Conservation (phyloP, 2,888 invertebrate genomes). For the Lithophane socia region DNA sequence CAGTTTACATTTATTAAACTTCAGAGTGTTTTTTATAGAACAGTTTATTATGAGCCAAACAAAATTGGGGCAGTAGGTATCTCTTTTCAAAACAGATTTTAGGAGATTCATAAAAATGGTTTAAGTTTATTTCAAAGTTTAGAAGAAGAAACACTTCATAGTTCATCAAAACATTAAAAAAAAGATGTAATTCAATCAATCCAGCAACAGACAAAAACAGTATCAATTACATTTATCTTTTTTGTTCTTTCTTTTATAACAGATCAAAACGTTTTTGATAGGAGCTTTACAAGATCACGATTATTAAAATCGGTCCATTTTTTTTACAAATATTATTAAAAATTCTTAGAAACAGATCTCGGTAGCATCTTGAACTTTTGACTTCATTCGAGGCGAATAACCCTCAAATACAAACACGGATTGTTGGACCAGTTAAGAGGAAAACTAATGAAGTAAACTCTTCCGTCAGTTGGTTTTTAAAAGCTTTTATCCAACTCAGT, state of each 20-base stretch:
- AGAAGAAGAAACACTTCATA: not conserved
- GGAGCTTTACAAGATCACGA: conserved; percentile 31
- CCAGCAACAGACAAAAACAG: conserved; percentile 21
- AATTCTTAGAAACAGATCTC: not conserved
- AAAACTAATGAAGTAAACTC: conserved; percentile 30
- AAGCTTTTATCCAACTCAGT: conserved; percentile 30
- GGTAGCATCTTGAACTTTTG: conserved; percentile 32
- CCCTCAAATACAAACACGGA: conserved; percentile 34
- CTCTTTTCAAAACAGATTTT: not conserved
- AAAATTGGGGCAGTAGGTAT: not conserved
- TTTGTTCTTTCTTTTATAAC: conserved; percentile 31
- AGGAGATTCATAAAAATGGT: not conserved
- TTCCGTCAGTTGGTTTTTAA: conserved; percentile 17
- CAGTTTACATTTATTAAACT: too few relatives aligned
- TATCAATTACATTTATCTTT: conserved; percentile 22
- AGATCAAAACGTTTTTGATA: conserved; percentile 13
- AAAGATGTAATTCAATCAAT: conserved; percentile 3
- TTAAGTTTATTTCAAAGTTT: not conserved
- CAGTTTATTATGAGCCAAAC: not conserved
- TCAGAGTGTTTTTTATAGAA: too few relatives aligned
- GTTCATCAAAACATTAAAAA: not conserved
- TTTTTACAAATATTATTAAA: not conserved
- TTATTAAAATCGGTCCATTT: conserved; percentile 10
- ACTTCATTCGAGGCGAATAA: conserved; percentile 30
- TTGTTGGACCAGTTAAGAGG: conserved; percentile 22